Evolutionary conservation across 1,140 invertebrate species (phyloP), one percentile per base, ranked within the genome.

Genomic region (Nixonia krombeini): DNA sequence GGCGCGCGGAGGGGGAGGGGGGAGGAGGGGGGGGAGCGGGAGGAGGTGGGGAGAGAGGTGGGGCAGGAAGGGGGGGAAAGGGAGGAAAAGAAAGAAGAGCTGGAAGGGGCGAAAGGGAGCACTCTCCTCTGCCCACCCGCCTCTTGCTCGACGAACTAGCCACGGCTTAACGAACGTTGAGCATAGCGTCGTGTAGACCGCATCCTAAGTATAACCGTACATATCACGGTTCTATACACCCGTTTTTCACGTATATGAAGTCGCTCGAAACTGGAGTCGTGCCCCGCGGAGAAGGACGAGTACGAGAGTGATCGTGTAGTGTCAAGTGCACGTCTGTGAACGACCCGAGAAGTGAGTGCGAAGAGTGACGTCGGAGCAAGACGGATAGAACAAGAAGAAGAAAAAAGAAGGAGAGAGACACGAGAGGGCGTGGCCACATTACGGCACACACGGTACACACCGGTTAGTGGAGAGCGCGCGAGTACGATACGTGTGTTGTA

Each of bases 101-200:
- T 56, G 69, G 57, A 73, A 74, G 70, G 73, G 66, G 42, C n/a
- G 58, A 33, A 45, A 58, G 50, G 67, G 53, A 72, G 69, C 74
- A 64, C 71, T 69, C 74, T 73, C 76, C 75, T 72, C 72, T 73
- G 55, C 74, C 59, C 71, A 65, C 72, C 74, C 75, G 58, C 68
- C 70, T 65, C 72, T 65, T 63, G 41, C 13, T 42, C 57, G 45
- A 38, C 53, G 62, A 76, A 80, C 79, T 75, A 72, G 64, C 79
- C 78, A 74, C 75, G 75, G 62, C 61, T 74, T 82, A 83, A 81
- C 80, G 80, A 81, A 81, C 79, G 72, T 80, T 76, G 78, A 81
- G 74, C 79, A 74, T 82, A 82, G 81, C 80, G 79, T 82, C 81
- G 80, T 80, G 79, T 82, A 80, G 78, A 82, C 76, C 81, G 81